Evolutionary conservation across 1,140 invertebrate species (phyloP).

Genomic region (Drosophila bifasciata): DNA sequence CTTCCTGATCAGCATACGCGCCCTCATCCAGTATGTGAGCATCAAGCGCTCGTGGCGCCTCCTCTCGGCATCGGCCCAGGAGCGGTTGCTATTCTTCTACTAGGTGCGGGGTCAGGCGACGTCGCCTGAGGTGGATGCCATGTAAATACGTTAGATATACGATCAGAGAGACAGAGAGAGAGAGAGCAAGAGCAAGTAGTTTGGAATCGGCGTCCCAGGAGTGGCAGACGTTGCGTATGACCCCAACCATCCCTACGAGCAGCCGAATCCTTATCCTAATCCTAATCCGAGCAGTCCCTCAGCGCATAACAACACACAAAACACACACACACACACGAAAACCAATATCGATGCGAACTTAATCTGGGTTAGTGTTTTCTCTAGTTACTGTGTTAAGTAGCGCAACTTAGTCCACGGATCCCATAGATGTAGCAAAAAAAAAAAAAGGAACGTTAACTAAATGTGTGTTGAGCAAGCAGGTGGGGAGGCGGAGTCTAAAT

Average conservation of each 20-base stretch:
- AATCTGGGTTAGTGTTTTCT: slow-evolving; percentile 65
- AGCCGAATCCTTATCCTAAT: too few relatives aligned
- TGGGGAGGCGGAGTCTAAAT: slow-evolving; percentile 17
- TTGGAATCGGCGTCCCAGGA: background rate
- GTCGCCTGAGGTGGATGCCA: slow-evolving; percentile 38
- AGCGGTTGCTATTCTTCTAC: slow-evolving; percentile 94
- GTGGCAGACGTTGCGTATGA: background rate
- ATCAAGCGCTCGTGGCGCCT: slow-evolving; percentile 95
- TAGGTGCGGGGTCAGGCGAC: slow-evolving; percentile 84
- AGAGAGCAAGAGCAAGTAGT: background rate
- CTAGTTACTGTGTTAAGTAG: slow-evolving; percentile 75
- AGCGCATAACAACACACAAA: slow-evolving; percentile 22
- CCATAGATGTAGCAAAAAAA: slow-evolving; percentile 30
- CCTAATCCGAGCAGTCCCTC: too few relatives aligned
- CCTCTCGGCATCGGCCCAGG: slow-evolving; percentile 92
- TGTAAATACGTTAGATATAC: slow-evolving; percentile 63
- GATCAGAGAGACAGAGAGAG: too few relatives aligned
- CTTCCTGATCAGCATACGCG: slow-evolving; percentile 94
- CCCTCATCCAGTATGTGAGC: slow-evolving; percentile 94
- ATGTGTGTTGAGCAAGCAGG: slow-evolving; percentile 33
- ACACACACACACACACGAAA: slow-evolving; percentile 11
- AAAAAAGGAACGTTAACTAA: slow-evolving; percentile 21
- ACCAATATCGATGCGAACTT: background rate
- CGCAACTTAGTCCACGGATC: slow-evolving; percentile 67
- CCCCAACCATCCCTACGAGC: background rate